phyloP scores from a whole-genome alignment of 2,113 vertebrate genomes.

The Cynopterus brachyotis region DNA sequence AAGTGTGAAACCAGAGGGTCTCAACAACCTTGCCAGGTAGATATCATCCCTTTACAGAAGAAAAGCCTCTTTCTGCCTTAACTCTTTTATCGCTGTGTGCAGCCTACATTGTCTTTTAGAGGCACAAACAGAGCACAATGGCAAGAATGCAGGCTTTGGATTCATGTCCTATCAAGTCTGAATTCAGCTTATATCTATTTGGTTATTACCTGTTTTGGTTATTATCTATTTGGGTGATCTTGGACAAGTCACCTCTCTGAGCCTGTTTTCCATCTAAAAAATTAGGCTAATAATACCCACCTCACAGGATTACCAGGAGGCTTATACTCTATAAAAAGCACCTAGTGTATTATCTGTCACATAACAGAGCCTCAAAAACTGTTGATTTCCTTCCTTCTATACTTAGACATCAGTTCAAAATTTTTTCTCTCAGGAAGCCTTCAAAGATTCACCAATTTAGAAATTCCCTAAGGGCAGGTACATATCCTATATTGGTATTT shows the following conservation, averaged over 20 bases:
- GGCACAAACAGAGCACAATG: not conserved
- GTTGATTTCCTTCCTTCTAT: not conserved
- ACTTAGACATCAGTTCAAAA: not conserved
- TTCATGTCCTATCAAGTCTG: not conserved
- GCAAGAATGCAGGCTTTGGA: not conserved
- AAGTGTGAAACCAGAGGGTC: not conserved
- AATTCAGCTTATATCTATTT: not conserved
- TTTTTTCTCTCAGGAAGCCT: not conserved
- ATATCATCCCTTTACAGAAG: not conserved
- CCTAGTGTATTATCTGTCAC: not conserved
- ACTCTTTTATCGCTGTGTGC: not conserved
- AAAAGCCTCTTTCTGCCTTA: not conserved
- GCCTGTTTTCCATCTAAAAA: conserved; percentile 19
- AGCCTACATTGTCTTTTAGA: not conserved
- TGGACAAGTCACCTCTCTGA: conserved; percentile 48
- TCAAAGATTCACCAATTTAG: not conserved
- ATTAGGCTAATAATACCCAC: not conserved
- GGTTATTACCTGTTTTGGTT: not conserved
- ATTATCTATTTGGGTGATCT: not conserved
- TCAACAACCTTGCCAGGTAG: not conserved
- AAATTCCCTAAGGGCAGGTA: not conserved
- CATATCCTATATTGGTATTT: not conserved
- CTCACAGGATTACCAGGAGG: not conserved
- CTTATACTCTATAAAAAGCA: not conserved
- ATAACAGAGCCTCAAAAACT: not conserved